phyloP scores from a whole-genome alignment of 2,113 vertebrate species.

The Myocastor coypus region DNA sequence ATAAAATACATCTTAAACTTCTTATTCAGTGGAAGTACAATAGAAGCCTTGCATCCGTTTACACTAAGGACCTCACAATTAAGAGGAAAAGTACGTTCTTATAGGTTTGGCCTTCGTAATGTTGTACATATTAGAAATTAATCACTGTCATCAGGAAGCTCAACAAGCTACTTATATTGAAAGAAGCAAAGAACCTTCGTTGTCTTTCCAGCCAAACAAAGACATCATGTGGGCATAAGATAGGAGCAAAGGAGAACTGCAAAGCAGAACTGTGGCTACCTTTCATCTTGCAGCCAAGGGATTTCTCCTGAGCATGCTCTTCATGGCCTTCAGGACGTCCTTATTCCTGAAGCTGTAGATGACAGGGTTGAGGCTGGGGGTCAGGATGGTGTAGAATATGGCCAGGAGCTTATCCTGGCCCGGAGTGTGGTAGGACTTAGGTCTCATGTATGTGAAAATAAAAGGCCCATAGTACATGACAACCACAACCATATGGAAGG shows the following conservation, averaged over 20 bases:
- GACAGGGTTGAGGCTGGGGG: neutral
- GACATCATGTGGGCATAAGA: neutral
- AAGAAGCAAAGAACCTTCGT: neutral
- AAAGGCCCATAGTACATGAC: neutral
- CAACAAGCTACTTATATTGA: neutral
- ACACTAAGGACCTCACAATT: neutral
- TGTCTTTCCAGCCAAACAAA: neutral
- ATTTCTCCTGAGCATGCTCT: neutral
- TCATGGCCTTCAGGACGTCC: neutral
- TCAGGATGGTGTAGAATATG: neutral
- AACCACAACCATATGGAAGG: neutral
- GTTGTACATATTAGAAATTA: neutral
- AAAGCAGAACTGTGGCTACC: neutral
- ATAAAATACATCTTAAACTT: no score
- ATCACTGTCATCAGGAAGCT: neutral
- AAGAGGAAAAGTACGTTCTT: no score
- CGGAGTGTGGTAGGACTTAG: neutral
- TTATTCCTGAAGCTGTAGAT: neutral
- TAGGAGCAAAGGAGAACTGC: neutral
- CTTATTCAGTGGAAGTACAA: neutral
- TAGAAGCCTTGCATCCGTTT: neutral
- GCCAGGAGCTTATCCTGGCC: neutral
- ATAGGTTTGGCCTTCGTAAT: neutral
- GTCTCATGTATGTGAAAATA: neutral
- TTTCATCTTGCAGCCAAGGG: neutral